Conservation (phyloP, 2,797 vertebrate species). For the Octomys mimax region DNA sequence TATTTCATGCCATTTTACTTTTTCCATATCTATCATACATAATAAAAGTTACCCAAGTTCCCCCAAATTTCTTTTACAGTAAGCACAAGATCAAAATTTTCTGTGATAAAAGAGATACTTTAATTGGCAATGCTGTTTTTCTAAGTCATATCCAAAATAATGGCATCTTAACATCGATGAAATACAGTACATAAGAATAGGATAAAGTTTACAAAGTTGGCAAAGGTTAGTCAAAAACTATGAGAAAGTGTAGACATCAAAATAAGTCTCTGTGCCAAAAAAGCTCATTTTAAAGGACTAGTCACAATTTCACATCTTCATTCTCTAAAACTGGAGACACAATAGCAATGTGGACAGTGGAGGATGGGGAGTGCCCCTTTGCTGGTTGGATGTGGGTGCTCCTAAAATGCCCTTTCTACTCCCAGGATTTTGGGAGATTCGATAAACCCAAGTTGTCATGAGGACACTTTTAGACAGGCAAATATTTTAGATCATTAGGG, state of each 20-base stretch:
- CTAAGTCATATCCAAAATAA: background rate
- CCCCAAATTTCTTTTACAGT: background rate
- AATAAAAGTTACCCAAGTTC: background rate
- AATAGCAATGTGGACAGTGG: background rate
- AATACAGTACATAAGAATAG: background rate
- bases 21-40: background rate
- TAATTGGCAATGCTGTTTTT: background rate
- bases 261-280: background rate
- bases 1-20: background rate
- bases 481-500: background rate
- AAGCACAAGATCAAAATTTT: constrained; percentile 20
- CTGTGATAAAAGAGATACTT: background rate
- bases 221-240: background rate
- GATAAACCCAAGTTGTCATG: background rate
- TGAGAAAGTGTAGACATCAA: background rate
- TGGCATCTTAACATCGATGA: background rate
- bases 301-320: background rate
- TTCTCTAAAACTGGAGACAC: background rate
- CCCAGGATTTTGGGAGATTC: background rate
- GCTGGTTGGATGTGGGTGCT: background rate
- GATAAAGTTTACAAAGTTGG: background rate
- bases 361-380: background rate
- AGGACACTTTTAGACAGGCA: background rate
- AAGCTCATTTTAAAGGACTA: background rate
- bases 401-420: background rate